Evolutionary conservation across 2,113 vertebrate species (phyloP).

Genomic region (Ictalurus furcatus): DNA sequence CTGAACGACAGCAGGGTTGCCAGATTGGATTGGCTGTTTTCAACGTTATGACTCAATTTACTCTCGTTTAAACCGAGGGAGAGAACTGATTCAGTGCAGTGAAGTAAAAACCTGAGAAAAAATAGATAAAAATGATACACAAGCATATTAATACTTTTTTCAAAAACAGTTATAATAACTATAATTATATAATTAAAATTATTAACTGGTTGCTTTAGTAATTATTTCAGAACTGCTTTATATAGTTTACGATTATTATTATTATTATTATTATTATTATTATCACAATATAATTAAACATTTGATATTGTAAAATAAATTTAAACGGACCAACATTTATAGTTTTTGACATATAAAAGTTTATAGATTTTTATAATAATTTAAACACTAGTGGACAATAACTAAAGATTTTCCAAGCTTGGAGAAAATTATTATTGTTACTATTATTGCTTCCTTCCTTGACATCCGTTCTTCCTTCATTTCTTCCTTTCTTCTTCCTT

Average conservation of each 20-base stretch:
- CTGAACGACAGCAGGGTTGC: background rate
- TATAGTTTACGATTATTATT: background rate
- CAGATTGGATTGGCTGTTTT: background rate
- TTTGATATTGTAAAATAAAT: background rate
- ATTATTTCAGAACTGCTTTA: background rate
- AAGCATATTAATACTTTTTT: background rate
- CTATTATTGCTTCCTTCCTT: too few relatives aligned
- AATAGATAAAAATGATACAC: background rate
- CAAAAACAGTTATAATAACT: background rate
- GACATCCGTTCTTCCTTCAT: too few relatives aligned
- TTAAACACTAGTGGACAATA: background rate
- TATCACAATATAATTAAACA: background rate
- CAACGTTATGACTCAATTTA: background rate
- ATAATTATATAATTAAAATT: background rate
- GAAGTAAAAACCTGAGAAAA: background rate
- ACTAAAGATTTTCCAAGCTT: background rate
- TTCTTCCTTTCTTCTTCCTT: too few relatives aligned
- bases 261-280: background rate
- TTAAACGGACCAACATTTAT: background rate
- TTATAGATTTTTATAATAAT: background rate
- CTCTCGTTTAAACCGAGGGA: background rate
- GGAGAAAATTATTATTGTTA: too few relatives aligned
- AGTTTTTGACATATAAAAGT: background rate
- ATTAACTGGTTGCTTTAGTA: background rate
- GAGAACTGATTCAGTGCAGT: background rate